These are phyloP conservation scores for Thaumatotibia leucotreta DNA, from an alignment of 1,140 invertebrate genomes.

Conservation along the genomic window DNA sequence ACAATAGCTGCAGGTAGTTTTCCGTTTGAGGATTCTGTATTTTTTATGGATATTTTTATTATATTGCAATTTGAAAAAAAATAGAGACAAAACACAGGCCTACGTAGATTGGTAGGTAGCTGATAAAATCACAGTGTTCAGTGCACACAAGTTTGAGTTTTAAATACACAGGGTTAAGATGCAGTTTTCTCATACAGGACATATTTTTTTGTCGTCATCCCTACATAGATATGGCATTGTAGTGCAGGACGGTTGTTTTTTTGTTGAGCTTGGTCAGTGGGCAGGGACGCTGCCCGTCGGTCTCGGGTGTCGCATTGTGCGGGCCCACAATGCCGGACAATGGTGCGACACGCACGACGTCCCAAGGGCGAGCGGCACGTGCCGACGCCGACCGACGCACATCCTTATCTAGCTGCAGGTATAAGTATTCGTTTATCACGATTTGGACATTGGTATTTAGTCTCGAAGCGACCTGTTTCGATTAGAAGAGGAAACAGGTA, in stretches of 20 bases:
- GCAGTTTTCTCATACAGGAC: not conserved
- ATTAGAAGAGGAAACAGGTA: too few species aligned
- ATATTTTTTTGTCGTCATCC: not conserved
- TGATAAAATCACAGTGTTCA: not conserved
- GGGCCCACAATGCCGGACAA: not conserved
- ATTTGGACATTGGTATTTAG: too few species aligned
- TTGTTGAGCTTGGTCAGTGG: not conserved
- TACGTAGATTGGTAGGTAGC: not conserved
- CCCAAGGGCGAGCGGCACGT: constrained; percentile 8
- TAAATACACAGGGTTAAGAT: not conserved
- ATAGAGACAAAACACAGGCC: too few species aligned
- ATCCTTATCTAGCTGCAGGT: not conserved
- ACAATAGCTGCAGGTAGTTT: not conserved
- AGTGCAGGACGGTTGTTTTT: not conserved
- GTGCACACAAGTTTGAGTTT: not conserved
- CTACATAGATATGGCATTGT: not conserved
- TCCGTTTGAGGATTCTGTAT: not conserved
- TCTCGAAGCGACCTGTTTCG: too few species aligned
- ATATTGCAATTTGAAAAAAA: not conserved
- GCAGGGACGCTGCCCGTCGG: not conserved
- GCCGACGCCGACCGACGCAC: not conserved
- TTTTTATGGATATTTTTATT: not conserved
- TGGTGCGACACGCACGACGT: constrained; percentile 1
- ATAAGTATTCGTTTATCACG: not conserved
- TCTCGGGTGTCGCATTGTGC: not conserved